phyloP scores from a whole-genome alignment of 2,113 vertebrate genomes.

The Trinectes maculatus region DNA sequence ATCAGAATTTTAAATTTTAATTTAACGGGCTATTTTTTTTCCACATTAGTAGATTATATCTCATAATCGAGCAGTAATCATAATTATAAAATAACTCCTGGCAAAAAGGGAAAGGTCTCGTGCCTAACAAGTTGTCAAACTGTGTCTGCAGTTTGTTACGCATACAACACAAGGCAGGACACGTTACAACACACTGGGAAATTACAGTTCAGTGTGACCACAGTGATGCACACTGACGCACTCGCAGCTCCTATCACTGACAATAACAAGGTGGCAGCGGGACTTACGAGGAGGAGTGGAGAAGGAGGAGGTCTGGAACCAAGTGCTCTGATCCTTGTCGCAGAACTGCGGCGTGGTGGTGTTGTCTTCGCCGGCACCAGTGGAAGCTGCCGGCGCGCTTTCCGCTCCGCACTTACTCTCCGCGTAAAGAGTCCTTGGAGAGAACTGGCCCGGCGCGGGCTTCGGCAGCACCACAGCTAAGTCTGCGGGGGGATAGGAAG shows the following conservation, averaged over 20 bases:
- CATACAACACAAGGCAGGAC: background rate
- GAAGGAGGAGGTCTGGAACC: conserved; percentile 77
- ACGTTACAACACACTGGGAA: no score
- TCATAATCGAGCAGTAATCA: no score
- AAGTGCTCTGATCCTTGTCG: conserved; percentile 81
- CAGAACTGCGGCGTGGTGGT: conserved; percentile 72
- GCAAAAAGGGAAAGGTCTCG: no score
- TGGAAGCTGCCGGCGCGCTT: conserved; percentile 68
- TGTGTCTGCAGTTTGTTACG: no score
- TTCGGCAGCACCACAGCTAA: conserved; percentile 51
- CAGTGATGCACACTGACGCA: no score
- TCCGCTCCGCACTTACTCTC: conserved; percentile 71
- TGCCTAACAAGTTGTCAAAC: no score
- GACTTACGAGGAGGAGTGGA: conserved; percentile 81
- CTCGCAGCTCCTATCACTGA: background rate
- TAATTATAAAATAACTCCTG: no score
- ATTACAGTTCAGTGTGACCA: no score
- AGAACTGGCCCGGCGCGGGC: conserved; percentile 61
- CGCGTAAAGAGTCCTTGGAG: conserved; percentile 77
- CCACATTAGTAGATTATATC: no score
- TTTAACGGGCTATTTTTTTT: no score
- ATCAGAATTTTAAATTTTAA: background rate
- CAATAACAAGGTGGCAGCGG: background rate
- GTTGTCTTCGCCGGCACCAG: conserved; percentile 66
- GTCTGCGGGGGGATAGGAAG: conserved; percentile 65